Evolutionary conservation across 1,140 invertebrate genomes (phyloP).

Genomic region (Samia ricini): DNA sequence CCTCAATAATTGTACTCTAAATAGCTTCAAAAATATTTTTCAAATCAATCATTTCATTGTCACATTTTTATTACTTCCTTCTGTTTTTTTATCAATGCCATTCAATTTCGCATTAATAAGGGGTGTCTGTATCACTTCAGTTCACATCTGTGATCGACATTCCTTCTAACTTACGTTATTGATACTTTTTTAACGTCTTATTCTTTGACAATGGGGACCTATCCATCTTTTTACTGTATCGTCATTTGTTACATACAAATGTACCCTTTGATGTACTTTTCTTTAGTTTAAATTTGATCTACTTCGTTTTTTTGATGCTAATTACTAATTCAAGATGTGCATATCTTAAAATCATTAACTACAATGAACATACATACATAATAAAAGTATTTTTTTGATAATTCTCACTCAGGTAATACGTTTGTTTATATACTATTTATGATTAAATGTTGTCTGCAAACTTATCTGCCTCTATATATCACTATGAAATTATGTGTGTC

Average conservation of each 20-base stretch:
- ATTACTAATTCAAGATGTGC: too few species aligned
- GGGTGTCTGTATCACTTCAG: slow-evolving; percentile 12
- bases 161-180: slow-evolving; percentile 50
- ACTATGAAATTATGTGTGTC: too few species aligned
- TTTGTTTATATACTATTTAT: too few species aligned
- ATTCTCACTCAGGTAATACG: too few species aligned
- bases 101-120: neutral
- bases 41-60: neutral
- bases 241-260: slow-evolving; percentile 2
- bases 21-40: neutral
- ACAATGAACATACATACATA: too few species aligned
- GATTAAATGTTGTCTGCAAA: too few species aligned
- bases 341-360: too few species aligned
- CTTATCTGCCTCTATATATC: too few species aligned
- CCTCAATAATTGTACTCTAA: neutral
- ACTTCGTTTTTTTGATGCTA: neutral
- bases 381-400: too few species aligned
- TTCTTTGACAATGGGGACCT: slow-evolving; percentile 41
- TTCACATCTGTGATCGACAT: slow-evolving; percentile 59
- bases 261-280: slow-evolving; percentile 11
- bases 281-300: too few species aligned
- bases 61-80: neutral
- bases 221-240: slow-evolving; percentile 34
- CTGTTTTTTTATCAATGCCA: slow-evolving; percentile 12
- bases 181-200: slow-evolving; percentile 48